A percentile compares a stretch with the other conserved stretches of the same genome.
These are phyloP conservation scores for Malurus leucopterus DNA, from an alignment of 2,797 vertebrate species.

Conservation along the genomic window DNA sequence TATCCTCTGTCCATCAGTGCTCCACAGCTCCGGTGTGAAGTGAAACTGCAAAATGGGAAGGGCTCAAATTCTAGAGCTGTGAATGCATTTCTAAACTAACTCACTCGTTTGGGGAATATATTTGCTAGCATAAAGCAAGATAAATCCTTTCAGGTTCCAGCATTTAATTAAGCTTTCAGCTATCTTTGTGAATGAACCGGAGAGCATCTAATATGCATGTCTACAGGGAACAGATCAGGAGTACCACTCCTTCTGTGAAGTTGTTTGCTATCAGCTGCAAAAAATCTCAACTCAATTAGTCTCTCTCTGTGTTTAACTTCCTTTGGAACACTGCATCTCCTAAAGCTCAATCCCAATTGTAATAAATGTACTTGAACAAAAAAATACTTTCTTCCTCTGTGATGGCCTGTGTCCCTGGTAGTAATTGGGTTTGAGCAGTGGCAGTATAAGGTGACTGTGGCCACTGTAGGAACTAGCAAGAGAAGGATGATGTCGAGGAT, in stretches of 20 bases:
- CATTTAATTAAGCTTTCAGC: conserved; percentile 61
- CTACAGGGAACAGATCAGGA: conserved; percentile 49
- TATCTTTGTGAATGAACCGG: conserved; percentile 58
- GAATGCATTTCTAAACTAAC: neutral
- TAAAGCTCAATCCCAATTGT: conserved; percentile 18
- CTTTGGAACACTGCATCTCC: conserved; percentile 17
- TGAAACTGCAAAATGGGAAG: neutral
- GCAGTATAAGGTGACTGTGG: neutral
- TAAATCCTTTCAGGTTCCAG: conserved; percentile 52
- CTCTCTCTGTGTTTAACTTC: conserved; percentile 28
- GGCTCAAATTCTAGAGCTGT: neutral
- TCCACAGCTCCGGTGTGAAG: neutral
- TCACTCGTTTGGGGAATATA: conserved; percentile 31
- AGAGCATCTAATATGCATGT: conserved; percentile 35
- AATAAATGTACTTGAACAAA: conserved; percentile 29
- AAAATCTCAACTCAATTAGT: conserved; percentile 56
- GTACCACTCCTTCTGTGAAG: conserved; percentile 43
- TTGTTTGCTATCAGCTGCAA: conserved; percentile 50
- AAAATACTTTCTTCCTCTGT: neutral
- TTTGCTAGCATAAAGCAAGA: conserved; percentile 44
- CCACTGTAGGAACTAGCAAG: neutral
- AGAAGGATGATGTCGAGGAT: neutral
- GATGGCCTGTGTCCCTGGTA: neutral
- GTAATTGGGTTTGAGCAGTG: neutral
- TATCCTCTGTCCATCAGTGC: neutral